Evolutionary conservation across 2,797 vertebrate genomes (phyloP).

Genomic region (Sebastes minor): DNA sequence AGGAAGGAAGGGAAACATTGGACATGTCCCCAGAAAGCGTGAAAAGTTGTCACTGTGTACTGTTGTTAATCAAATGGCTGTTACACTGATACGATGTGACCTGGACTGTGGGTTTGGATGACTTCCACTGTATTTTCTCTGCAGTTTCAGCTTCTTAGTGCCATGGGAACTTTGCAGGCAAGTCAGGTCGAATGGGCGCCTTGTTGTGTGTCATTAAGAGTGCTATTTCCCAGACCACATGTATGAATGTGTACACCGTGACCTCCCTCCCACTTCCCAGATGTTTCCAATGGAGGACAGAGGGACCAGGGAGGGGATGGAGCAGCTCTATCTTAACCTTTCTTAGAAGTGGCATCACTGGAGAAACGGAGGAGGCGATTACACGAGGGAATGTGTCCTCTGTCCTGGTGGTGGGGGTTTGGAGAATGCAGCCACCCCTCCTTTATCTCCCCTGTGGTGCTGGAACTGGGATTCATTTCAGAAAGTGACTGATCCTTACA

Average conservation of each 20-base stretch:
- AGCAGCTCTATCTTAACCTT: conserved; percentile 30
- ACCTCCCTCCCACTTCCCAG: conserved; percentile 66
- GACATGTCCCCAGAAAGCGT: neutral
- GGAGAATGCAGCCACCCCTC: conserved; percentile 53
- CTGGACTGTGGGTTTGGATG: neutral
- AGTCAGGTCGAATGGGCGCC: conserved; percentile 38
- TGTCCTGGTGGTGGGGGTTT: conserved; percentile 31
- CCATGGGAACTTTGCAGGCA: conserved; percentile 45
- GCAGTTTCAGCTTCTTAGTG: conserved; percentile 18
- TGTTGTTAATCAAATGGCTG: neutral
- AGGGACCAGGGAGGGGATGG: conserved; percentile 41
- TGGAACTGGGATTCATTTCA: conserved; percentile 63
- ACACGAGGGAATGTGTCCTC: conserved; percentile 58
- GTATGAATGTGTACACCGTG: conserved; percentile 45
- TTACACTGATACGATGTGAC: neutral
- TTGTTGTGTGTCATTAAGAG: conserved; percentile 56
- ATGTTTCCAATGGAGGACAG: conserved; percentile 77
- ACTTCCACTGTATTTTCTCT: conserved; percentile 35
- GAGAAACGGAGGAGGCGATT: conserved; percentile 43
- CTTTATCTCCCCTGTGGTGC: conserved; percentile 59
- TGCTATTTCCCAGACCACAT: conserved; percentile 64
- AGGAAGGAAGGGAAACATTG: neutral
- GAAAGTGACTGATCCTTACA: conserved; percentile 56
- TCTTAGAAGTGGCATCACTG: conserved; percentile 62
- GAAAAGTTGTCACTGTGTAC: neutral